A percentile compares a stretch with the other conserved stretches of the same genome.
Conservation (phyloP, 2,888 invertebrate genomes). For the Rhorus exstirpatorius region DNA sequence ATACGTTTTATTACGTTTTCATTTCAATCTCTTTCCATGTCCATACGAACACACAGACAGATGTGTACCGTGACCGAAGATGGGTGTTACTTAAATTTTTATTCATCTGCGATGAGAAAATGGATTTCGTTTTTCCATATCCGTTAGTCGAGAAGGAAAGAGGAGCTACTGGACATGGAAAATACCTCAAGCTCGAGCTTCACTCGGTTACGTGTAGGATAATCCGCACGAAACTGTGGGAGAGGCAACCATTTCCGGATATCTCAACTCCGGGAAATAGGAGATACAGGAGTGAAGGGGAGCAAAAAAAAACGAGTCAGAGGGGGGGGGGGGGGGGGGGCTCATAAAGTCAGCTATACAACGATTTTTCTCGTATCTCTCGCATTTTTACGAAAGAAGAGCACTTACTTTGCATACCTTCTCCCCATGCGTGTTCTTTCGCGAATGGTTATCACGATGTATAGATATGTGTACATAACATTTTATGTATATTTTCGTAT, state of each 20-base stretch:
- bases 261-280: slow-evolving; percentile 21
- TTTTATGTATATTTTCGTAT: slow-evolving; percentile 39
- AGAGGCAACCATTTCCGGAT: slow-evolving; percentile 42
- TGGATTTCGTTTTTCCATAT: slow-evolving; percentile 39
- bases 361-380: slow-evolving; percentile 64
- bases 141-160: not conserved
- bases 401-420: slow-evolving; percentile 64
- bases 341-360: slow-evolving; percentile 48
- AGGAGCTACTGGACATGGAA: slow-evolving; percentile 55
- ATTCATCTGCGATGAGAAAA: slow-evolving; percentile 42
- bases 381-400: slow-evolving; percentile 58
- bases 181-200: slow-evolving; percentile 51
- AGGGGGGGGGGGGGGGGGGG: no score
- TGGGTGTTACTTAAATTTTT: slow-evolving; percentile 39
- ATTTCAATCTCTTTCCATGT: slow-evolving; percentile 35
- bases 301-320: not conserved
- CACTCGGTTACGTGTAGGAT: slow-evolving; percentile 33
- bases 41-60: not conserved
- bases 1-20: slow-evolving; percentile 31
- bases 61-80: not conserved
- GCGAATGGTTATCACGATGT: slow-evolving; percentile 32
- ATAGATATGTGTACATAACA: slow-evolving; percentile 28
- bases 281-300: slow-evolving; percentile 18
- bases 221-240: slow-evolving; percentile 34
- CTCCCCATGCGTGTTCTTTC: slow-evolving; percentile 29